A percentile compares a stretch with the other conserved stretches of the same genome.
These are phyloP conservation scores for Anaspis maculata DNA, from an alignment of 2,888 invertebrate genomes.

Conservation along the genomic window DNA sequence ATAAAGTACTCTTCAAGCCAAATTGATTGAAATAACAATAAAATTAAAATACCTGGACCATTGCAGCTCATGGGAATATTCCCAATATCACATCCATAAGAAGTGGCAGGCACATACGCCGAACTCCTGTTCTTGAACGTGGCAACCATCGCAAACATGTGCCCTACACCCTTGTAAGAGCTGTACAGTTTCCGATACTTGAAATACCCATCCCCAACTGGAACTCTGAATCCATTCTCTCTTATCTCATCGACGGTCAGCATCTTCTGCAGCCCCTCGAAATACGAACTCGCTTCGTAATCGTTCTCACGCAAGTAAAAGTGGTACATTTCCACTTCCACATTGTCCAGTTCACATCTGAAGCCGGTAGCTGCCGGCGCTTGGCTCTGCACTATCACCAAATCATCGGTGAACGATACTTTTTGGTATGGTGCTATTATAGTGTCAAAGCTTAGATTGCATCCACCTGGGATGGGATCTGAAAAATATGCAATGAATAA, in stretches of 20 bases:
- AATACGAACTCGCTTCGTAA: conserved; percentile 49
- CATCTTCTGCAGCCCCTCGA: conserved; percentile 53
- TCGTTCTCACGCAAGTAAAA: conserved; percentile 53
- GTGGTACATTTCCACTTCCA: conserved; percentile 52
- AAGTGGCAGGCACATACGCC: conserved; percentile 59
- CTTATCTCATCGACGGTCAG: conserved; percentile 49
- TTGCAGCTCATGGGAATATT: conserved; percentile 45
- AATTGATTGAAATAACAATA: too few species aligned
- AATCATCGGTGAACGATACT: conserved; percentile 36
- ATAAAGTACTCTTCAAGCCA: too few species aligned
- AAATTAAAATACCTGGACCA: conserved; percentile 48
- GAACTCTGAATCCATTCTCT: conserved; percentile 48
- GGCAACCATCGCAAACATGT: conserved; percentile 52
- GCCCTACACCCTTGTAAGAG: conserved; percentile 54
- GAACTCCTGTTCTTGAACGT: conserved; percentile 42
- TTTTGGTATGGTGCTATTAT: conserved; percentile 54
- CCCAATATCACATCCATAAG: conserved; percentile 55
- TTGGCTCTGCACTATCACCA: conserved; percentile 49
- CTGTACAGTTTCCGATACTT: conserved; percentile 44
- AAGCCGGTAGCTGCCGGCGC: conserved; percentile 41
- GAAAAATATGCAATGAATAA: too few species aligned
- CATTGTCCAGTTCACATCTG: conserved; percentile 34
- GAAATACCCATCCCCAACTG: conserved; percentile 11
- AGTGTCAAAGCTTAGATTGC: conserved; percentile 58
- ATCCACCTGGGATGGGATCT: conserved; percentile 76